Percentiles rank a stretch among this genome's conserved stretches.
Evolutionary conservation across 2,113 vertebrate species (phyloP).

Genomic region (Gasterosteus aculeatus): DNA sequence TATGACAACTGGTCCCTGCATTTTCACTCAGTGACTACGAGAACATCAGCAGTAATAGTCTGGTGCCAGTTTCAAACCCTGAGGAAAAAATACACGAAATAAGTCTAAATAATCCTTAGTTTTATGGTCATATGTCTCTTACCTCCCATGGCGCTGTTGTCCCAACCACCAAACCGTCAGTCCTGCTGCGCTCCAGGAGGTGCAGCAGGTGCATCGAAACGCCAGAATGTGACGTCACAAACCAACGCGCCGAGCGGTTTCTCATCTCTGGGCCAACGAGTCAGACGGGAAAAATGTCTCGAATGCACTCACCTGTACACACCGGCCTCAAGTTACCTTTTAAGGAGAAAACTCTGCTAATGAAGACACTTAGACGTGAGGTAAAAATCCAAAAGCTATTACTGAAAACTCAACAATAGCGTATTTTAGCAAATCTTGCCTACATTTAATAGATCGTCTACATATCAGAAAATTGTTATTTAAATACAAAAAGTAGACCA

Average conservation of each 20-base stretch:
- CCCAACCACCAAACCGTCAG: constrained; percentile 1
- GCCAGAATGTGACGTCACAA: constrained; percentile 53
- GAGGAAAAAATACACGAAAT: neutral
- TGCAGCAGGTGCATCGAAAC: constrained; percentile 58
- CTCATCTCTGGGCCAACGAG: neutral
- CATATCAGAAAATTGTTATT: neutral
- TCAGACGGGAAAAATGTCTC: neutral
- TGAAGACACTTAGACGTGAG: neutral
- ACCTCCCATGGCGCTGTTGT: constrained; percentile 66
- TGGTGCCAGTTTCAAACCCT: neutral
- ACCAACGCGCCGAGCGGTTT: neutral
- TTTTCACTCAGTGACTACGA: neutral
- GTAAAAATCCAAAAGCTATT: too few species aligned
- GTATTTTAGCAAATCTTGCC: neutral
- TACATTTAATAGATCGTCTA: neutral
- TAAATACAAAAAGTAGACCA: neutral
- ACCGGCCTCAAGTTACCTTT: neutral
- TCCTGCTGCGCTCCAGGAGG: constrained; percentile 45
- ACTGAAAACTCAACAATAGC: neutral
- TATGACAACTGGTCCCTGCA: neutral
- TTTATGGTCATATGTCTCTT: neutral
- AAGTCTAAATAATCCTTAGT: neutral
- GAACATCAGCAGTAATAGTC: neutral
- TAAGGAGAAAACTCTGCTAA: neutral
- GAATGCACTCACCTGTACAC: neutral